Evolutionary conservation across 37 sponge, comb jelly and placozoan genomes (phyloP).

Genomic region (Amphimedon queenslandica): DNA sequence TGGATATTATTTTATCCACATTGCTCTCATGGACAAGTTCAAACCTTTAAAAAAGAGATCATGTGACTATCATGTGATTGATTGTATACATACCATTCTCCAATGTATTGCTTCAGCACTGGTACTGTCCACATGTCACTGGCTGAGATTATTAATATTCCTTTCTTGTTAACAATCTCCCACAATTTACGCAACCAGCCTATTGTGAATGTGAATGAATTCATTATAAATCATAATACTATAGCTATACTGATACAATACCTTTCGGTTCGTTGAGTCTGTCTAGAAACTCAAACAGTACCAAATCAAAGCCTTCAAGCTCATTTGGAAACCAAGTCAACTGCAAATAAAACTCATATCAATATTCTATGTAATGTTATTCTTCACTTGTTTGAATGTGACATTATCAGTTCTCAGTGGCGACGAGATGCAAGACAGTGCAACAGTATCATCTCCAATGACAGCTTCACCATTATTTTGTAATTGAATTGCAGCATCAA

Average conservation of each 20-base stretch:
- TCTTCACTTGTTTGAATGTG: conserved; percentile 33
- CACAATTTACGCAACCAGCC: conserved; percentile 74
- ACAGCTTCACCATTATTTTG: conserved; percentile 36
- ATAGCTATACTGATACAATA: not conserved
- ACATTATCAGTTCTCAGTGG: conserved; percentile 1
- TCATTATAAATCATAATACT: conserved; percentile 1
- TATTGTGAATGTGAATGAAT: not conserved
- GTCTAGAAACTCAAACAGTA: conserved; percentile 61
- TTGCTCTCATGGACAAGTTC: not conserved
- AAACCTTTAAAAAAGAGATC: conserved; percentile 33
- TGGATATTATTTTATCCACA: conserved; percentile 6
- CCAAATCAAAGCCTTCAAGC: conserved; percentile 41
- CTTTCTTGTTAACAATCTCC: conserved; percentile 48
- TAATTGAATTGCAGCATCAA: conserved; percentile 54
- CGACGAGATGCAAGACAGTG: not conserved
- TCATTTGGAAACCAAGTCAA: conserved; percentile 84
- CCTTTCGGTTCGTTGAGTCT: conserved; percentile 54
- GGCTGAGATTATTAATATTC: conserved; percentile 37
- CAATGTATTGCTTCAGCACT: conserved; percentile 24
- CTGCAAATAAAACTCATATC: conserved; percentile 36
- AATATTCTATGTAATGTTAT: conserved; percentile 5
- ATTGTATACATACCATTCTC: conserved; percentile 57
- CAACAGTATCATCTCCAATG: not conserved
- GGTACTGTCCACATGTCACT: conserved; percentile 40
- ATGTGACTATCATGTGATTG: not conserved